These are phyloP conservation scores for Amiota communis DNA, from an alignment of 2,888 invertebrate species.

Conservation along the genomic window DNA sequence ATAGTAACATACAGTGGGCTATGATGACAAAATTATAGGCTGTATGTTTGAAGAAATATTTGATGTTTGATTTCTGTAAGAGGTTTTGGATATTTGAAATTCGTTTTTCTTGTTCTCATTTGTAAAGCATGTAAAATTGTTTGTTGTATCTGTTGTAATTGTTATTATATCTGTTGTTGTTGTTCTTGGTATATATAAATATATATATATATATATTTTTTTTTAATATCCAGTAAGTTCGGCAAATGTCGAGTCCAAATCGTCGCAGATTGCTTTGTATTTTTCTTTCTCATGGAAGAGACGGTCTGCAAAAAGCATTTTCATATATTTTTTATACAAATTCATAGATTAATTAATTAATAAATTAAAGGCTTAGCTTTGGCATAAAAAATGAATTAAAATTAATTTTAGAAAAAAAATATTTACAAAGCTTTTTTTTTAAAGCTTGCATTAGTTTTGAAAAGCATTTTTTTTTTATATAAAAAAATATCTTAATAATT, in stretches of 20 bases:
- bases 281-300: conserved; percentile 88
- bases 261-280: conserved; percentile 97
- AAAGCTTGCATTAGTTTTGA: conserved; percentile 58
- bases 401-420: conserved; percentile 25
- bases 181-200: conserved; percentile 56
- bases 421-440: conserved; percentile 56
- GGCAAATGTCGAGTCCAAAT: conserved; percentile 96
- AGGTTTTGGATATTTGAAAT: conserved; percentile 11
- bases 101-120: neutral
- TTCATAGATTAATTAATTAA: conserved; percentile 33
- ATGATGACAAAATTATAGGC: conserved; percentile 20
- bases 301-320: conserved; percentile 81
- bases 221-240: conserved; percentile 96
- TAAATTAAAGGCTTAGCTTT: conserved; percentile 43
- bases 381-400: conserved; percentile 33
- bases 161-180: conserved; percentile 21
- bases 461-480: conserved; percentile 41
- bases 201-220: conserved; percentile 63
- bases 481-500: neutral
- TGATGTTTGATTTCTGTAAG: conserved; percentile 4
- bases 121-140: neutral
- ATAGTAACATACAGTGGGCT: neutral
- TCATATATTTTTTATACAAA: conserved; percentile 53
- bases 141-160: neutral
- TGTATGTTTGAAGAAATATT: neutral